Evolutionary conservation across 2,113 vertebrate species (phyloP), one percentile per base, ranked within the genome.

Genomic region (Proteles cristata): DNA sequence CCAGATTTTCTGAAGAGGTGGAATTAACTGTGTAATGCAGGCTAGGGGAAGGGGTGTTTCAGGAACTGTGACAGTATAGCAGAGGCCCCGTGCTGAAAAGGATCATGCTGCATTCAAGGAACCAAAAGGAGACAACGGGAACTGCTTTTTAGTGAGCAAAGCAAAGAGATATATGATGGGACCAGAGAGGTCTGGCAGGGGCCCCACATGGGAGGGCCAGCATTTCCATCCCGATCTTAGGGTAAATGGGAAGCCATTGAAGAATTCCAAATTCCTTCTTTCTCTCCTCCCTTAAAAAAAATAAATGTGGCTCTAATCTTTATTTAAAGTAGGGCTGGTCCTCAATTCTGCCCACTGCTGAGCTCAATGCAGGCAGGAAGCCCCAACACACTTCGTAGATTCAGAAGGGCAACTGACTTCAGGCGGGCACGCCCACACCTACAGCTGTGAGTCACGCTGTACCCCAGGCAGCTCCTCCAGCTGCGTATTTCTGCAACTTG

Each of bases 401-500:
- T 55, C 69, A 55, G 69, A 63, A 79, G 33, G 39, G 50, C 25
- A 31, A 9, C 80, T 1, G 1, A 77, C 21, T 43, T 82, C 76
- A n/a, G 86, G 17, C 25, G 23, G 55, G 28, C 58, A 8, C 1
- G 0, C 39, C 39, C 35, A 1, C 48, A 2, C 76, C 7, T 0
- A 31, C 11, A 1, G 21, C 4, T 4, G 11, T 0, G 43, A 68
- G 14, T 50, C 19, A 80, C 2, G 1, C 10, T 15, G 28, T 4
- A 26, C 76, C 68, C 53, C 69, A 80, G 45, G 76, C 86, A 81
- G 11, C 45, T 45, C 48, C 76, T 45, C 26, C 2, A 1, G 33
- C 39, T 48, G 74, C 16, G 2, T 90, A 66, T 86, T 97, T 96
- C 93, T 93, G 85, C 77, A 94, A 19, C 39, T 81, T 63, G 84